A percentile compares a stretch with the other conserved stretches of the same genome.
phyloP scores from a whole-genome alignment of 2,797 vertebrate genomes.

The Silurus aristotelis region DNA sequence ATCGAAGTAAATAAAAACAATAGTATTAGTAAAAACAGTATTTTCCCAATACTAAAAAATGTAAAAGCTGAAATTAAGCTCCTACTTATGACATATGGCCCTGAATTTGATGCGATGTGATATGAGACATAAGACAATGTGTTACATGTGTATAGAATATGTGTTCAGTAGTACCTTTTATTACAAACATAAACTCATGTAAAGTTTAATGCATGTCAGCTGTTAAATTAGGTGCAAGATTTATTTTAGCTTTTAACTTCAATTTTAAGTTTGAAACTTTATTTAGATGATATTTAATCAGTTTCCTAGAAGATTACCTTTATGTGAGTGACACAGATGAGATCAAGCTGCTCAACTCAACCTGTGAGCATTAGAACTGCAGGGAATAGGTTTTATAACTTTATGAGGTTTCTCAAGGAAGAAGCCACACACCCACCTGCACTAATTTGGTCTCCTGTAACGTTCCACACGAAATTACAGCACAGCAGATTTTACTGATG shows the following conservation, averaged over 20 bases:
- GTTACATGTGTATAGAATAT: background rate
- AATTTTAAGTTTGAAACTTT: background rate
- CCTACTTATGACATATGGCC: background rate
- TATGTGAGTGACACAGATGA: background rate
- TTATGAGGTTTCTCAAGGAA: constrained; percentile 8
- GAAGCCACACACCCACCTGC: constrained; percentile 15
- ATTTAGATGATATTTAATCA: background rate
- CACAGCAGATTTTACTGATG: constrained; percentile 16
- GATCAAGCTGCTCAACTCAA: constrained; percentile 14
- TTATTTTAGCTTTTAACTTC: background rate
- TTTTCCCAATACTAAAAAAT: too few relatives aligned
- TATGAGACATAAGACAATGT: background rate
- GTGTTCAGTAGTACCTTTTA: background rate
- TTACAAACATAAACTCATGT: background rate
- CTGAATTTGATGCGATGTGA: background rate
- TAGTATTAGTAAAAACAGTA: too few relatives aligned
- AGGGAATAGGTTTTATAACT: constrained; percentile 19
- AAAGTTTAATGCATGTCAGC: too few relatives aligned
- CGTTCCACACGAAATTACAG: constrained; percentile 9
- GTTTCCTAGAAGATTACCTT: background rate
- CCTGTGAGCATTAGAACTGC: constrained; percentile 13
- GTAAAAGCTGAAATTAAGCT: too few relatives aligned
- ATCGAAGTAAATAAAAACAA: too few relatives aligned
- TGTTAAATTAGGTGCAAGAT: background rate
- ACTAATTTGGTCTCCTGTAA: constrained; percentile 9